Percentiles rank a stretch among this genome's conserved stretches.
These are phyloP conservation scores for Chrysotoxum bicinctum DNA, from an alignment of 2,888 invertebrate genomes.

Conservation along the genomic window DNA sequence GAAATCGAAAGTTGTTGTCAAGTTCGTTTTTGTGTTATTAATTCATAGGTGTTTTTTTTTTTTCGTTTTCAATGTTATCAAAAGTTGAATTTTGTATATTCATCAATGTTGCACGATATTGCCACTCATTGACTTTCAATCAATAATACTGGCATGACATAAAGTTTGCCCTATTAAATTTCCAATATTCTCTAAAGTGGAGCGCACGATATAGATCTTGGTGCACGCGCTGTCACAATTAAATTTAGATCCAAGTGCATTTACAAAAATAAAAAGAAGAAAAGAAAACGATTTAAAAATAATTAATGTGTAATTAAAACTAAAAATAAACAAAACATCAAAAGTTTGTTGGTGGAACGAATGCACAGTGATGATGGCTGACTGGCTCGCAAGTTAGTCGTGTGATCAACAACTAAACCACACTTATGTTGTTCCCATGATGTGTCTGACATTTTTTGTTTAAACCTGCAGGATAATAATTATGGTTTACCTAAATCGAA, in stretches of 20 bases:
- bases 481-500: no score
- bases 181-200: neutral
- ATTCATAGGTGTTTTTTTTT: neutral
- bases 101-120: neutral
- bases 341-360: neutral
- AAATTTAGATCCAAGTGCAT: constrained; percentile 37
- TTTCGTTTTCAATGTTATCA: neutral
- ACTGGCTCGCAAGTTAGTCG: no score
- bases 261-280: neutral
- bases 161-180: neutral
- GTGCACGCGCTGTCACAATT: constrained; percentile 29
- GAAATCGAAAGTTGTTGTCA: no score
- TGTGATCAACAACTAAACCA: no score
- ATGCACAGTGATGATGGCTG: no score
- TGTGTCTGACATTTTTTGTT: no score
- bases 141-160: neutral
- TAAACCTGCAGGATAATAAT: no score
- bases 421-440: no score
- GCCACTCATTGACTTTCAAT: neutral
- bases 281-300: neutral
- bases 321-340: constrained; percentile 6
- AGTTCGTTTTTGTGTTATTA: no score
- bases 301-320: constrained; percentile 17
- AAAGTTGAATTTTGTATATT: neutral
- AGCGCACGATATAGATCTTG: neutral